phyloP scores from a whole-genome alignment of 2,113 vertebrate species.

The Cairina moschata region DNA sequence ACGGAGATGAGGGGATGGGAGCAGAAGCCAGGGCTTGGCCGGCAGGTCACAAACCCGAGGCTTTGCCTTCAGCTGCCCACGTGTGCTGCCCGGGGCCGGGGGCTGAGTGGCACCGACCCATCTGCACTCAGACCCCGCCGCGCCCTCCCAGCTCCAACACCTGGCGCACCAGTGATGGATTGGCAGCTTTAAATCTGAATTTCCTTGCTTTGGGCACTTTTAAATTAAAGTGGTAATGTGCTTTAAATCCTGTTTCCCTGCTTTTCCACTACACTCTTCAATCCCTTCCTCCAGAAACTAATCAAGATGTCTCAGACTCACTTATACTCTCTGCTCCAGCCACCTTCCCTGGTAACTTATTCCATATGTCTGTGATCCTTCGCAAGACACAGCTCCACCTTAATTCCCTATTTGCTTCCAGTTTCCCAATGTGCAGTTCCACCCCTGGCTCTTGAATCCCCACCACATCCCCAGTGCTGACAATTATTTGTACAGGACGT shows the following conservation, averaged over 20 bases:
- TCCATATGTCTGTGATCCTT: slow-evolving; percentile 40
- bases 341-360: slow-evolving; percentile 47
- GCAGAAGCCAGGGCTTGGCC: too few relatives aligned
- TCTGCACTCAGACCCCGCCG: background rate
- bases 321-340: slow-evolving; percentile 8
- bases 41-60: background rate
- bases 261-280: slow-evolving; percentile 50
- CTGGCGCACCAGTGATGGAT: slow-evolving; percentile 16
- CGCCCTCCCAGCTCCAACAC: background rate
- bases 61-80: background rate
- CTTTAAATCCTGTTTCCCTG: slow-evolving; percentile 68
- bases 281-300: slow-evolving; percentile 59
- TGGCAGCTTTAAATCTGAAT: slow-evolving; percentile 63
- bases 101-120: background rate
- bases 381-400: background rate
- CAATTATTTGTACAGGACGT: background rate
- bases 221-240: slow-evolving; percentile 66
- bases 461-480: background rate
- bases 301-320: slow-evolving; percentile 62
- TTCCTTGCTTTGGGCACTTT: slow-evolving; percentile 70
- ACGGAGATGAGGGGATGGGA: background rate
- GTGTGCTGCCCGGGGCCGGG: accelerated
- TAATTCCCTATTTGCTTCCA: background rate
- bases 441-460: background rate
- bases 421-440: background rate